phyloP scores from a whole-genome alignment of 2,113 vertebrate genomes.

The Rhinopithecus roxellana region DNA sequence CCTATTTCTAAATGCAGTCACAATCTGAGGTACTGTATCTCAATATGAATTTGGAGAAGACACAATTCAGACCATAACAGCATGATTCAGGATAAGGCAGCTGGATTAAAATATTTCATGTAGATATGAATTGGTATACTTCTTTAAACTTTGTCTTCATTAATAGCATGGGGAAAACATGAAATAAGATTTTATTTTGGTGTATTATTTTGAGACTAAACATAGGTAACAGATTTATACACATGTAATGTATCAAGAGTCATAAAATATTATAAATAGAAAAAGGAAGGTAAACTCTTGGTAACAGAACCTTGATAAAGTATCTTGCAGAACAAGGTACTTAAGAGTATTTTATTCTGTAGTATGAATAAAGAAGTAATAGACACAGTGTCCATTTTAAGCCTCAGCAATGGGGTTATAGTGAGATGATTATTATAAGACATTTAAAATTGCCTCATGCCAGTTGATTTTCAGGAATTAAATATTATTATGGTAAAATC shows the following conservation, averaged over 20 bases:
- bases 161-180: neutral
- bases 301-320: neutral
- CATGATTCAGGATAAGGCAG: neutral
- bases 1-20: neutral
- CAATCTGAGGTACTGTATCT: neutral
- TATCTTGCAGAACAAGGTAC: neutral
- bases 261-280: neutral
- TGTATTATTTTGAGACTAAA: neutral
- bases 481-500: neutral
- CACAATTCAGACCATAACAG: neutral
- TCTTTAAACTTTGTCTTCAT: neutral
- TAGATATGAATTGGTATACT: neutral
- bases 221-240: neutral
- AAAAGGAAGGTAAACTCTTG: neutral
- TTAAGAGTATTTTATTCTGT: neutral
- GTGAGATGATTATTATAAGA: neutral
- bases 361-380: neutral
- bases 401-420: neutral
- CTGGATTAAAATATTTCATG: neutral
- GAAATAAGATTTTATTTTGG: neutral
- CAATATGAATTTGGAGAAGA: neutral
- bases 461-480: conserved; percentile 1
- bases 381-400: neutral
- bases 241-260: neutral
- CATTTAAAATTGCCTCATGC: neutral